phyloP scores from a whole-genome alignment of 2,113 vertebrate species.

The Dasypus novemcinctus region DNA sequence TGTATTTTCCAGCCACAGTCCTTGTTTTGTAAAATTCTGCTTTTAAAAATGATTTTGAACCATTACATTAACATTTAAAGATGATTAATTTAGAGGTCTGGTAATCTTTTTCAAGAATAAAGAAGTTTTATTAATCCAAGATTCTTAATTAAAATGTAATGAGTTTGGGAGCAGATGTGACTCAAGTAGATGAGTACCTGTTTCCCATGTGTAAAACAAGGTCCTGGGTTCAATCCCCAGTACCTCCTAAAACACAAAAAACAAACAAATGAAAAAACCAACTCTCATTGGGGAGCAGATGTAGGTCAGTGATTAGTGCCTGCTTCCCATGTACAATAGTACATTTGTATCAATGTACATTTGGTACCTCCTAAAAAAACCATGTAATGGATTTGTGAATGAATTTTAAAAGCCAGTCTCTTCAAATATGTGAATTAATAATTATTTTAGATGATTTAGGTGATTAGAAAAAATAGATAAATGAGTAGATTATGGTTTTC shows the following conservation, averaged over 20 bases:
- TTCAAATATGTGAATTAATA: neutral
- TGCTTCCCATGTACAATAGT: no score
- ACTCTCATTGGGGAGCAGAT: no score
- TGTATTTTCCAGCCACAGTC: neutral
- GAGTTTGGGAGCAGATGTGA: neutral
- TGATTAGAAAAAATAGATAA: neutral
- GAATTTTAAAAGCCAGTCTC: neutral
- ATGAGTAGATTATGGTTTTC: neutral
- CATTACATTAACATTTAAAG: neutral
- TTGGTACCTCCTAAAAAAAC: no score
- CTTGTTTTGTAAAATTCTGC: neutral
- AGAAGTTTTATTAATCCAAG: neutral
- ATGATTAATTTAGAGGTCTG: neutral
- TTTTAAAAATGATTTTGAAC: conserved; percentile 31
- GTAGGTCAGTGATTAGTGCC: no score
- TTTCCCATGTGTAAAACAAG: no score
- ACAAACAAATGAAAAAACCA: no score
- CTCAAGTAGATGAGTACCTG: no score
- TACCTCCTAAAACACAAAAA: no score
- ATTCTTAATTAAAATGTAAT: conserved; percentile 10
- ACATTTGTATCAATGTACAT: no score
- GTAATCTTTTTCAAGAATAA: conserved; percentile 26
- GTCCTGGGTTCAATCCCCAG: no score
- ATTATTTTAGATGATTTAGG: neutral
- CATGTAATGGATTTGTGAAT: neutral